These are phyloP conservation scores for Epinephelus fuscoguttatus DNA, from an alignment of 2,113 vertebrate species.

Conservation along the genomic window DNA sequence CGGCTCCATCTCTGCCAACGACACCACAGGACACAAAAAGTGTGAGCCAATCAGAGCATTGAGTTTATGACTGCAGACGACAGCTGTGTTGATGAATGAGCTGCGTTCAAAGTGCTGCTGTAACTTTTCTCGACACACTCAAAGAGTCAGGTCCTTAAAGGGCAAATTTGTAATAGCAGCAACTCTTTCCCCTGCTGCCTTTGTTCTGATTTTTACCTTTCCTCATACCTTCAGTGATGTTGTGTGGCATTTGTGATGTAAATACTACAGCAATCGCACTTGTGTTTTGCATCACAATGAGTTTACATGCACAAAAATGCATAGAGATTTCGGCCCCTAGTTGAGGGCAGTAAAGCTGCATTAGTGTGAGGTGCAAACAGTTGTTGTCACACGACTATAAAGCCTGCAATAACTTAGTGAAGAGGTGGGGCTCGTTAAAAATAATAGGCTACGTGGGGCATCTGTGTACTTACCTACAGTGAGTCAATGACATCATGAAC, in stretches of 20 bases:
- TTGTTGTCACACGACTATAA: not conserved
- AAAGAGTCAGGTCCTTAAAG: not conserved
- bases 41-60: constrained; percentile 46
- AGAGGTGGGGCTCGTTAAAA: not conserved
- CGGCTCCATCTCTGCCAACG: constrained; percentile 92
- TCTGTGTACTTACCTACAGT: not conserved
- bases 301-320: not conserved
- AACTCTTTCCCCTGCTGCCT: not conserved
- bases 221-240: not conserved
- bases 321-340: not conserved
- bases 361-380: not conserved
- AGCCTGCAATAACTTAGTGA: not conserved
- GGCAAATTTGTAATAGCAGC: not conserved
- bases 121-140: constrained; percentile 33
- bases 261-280: not conserved
- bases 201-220: not conserved
- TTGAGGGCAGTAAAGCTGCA: not conserved
- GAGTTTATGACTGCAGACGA: constrained; percentile 37
- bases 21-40: constrained; percentile 63
- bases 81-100: constrained; percentile 46
- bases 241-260: not conserved
- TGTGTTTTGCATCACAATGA: constrained; percentile 2
- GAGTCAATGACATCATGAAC: not conserved
- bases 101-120: constrained; percentile 41
- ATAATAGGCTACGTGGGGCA: not conserved